phyloP scores from a whole-genome alignment of 1,140 invertebrate genomes.

The Metopolophium dirhodum region DNA sequence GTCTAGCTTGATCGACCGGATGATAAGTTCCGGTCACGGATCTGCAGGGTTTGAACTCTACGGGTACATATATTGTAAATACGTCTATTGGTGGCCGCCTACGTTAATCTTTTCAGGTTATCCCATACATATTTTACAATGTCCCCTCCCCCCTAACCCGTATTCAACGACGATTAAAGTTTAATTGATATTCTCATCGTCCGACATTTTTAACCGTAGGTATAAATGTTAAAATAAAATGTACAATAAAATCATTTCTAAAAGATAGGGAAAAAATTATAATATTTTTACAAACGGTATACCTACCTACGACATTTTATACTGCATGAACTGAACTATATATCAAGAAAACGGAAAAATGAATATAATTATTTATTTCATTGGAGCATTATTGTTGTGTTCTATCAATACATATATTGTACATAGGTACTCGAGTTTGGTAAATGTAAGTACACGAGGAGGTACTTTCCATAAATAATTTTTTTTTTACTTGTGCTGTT shows the following conservation, averaged over 20 bases:
- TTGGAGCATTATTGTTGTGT: background rate
- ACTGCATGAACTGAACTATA: background rate
- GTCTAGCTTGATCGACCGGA: background rate
- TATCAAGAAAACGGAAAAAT: background rate
- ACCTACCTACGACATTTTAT: too few relatives aligned
- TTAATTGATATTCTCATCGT: background rate
- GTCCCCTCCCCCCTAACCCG: too few relatives aligned
- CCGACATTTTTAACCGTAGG: too few relatives aligned
- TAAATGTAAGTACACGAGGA: background rate
- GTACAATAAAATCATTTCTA: background rate
- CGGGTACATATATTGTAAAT: background rate
- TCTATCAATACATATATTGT: background rate
- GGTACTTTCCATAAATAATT: background rate
- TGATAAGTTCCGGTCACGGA: background rate
- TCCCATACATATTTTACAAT: background rate
- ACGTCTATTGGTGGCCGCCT: background rate
- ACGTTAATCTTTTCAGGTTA: background rate
- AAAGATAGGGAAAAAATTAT: background rate
- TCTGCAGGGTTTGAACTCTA: background rate
- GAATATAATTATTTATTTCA: background rate
- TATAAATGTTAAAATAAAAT: too few relatives aligned
- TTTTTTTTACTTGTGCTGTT: background rate
- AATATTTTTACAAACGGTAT: background rate
- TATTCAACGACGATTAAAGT: background rate
- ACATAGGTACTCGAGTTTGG: background rate